These are phyloP conservation scores for Lophotriccus pileatus DNA, from an alignment of 2,797 vertebrate species.

Conservation along the genomic window DNA sequence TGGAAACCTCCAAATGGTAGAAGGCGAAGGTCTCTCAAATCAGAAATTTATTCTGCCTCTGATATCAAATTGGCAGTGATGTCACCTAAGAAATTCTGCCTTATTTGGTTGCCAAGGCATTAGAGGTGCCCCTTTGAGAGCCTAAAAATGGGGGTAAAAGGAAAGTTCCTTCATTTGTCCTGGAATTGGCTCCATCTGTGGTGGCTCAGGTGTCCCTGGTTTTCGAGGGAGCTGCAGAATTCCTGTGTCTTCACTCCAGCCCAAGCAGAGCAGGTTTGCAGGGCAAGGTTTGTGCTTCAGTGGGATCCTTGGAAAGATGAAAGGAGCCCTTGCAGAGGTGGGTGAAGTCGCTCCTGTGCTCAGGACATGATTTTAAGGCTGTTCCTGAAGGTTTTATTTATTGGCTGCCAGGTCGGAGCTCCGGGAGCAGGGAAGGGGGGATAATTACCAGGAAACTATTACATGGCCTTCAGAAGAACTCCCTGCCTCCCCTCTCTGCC, in stretches of 20 bases:
- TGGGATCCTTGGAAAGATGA: not conserved
- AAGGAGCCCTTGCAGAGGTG: not conserved
- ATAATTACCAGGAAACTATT: not conserved
- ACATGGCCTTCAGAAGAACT: not conserved
- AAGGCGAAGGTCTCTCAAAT: not conserved
- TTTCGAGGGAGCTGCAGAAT: not conserved
- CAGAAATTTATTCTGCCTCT: fast-evolving
- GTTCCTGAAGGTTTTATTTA: not conserved
- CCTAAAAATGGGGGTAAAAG: not conserved
- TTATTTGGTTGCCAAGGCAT: not conserved
- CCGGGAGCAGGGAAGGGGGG: not conserved
- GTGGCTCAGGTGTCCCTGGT: not conserved
- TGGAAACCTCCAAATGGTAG: fast-evolving
- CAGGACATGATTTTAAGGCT: not conserved
- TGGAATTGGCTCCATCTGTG: not conserved
- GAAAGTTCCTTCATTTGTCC: not conserved
- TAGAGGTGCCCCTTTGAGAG: not conserved
- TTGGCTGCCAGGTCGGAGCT: not conserved
- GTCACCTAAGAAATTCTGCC: not conserved
- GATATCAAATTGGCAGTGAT: not conserved
- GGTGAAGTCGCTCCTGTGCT: not conserved
- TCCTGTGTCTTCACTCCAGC: not conserved
- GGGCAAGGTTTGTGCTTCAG: not conserved
- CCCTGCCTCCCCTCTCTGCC: no score
- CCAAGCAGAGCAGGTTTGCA: not conserved